Conservation (phyloP, 2,797 vertebrate species). For the Smutsia gigantea region DNA sequence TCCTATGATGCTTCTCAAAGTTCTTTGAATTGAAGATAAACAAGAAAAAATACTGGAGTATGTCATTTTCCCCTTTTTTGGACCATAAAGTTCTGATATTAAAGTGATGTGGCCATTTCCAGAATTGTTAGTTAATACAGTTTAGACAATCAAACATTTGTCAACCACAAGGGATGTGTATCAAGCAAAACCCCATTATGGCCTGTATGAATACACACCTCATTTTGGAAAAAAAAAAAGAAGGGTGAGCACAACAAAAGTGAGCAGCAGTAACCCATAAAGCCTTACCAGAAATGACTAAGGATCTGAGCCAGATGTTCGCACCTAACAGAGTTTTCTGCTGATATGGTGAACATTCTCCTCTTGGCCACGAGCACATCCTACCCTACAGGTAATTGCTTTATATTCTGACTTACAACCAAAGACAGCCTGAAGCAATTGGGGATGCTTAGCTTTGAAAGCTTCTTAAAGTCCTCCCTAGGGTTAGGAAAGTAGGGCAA, state of each 20-base stretch:
- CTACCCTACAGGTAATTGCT: slow-evolving; percentile 66
- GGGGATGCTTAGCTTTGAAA: slow-evolving; percentile 68
- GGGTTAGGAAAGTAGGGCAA: slow-evolving; percentile 79
- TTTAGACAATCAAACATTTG: not conserved
- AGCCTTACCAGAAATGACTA: not conserved
- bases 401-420: slow-evolving; percentile 61
- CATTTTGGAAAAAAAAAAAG: not conserved
- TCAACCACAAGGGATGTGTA: not conserved
- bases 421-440: slow-evolving; percentile 66
- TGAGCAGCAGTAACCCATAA: not conserved
- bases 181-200: not conserved
- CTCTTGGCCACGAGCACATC: slow-evolving; percentile 31
- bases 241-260: not conserved
- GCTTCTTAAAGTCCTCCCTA: slow-evolving; percentile 65
- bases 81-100: not conserved
- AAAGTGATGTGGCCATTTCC: not conserved
- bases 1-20: not conserved
- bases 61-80: not conserved
- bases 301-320: not conserved
- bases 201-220: not conserved
- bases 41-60: not conserved
- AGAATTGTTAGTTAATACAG: not conserved
- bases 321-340: slow-evolving; percentile 20
- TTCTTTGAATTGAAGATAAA: not conserved
- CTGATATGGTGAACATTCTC: slow-evolving; percentile 14